A percentile compares a stretch with the other conserved stretches of the same genome.
These are phyloP conservation scores for Helicorthomorpha holstii DNA, from an alignment of 1,140 invertebrate species.

Conservation along the genomic window DNA sequence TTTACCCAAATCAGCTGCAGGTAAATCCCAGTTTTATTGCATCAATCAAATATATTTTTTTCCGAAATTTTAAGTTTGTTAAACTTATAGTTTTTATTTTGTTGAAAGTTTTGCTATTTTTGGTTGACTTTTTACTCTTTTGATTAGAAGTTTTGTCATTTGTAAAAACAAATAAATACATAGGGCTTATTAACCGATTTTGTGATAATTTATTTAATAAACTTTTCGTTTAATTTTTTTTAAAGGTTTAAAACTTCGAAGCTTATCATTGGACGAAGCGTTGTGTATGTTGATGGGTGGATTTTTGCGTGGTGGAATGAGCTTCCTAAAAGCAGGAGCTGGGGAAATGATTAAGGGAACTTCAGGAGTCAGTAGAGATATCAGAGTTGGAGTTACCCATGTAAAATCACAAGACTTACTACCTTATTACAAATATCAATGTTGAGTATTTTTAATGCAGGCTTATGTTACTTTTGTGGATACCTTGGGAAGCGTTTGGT, in stretches of 20 bases:
- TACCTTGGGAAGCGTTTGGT: conserved; percentile 79
- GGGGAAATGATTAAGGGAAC: conserved; percentile 92
- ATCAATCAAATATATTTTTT: background rate
- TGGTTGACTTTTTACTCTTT: too few relatives aligned
- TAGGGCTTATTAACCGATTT: too few relatives aligned
- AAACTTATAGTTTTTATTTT: too few relatives aligned
- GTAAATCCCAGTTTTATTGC: background rate
- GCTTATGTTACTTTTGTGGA: conserved; percentile 86
- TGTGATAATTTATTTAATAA: too few relatives aligned
- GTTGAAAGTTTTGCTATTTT: too few relatives aligned
- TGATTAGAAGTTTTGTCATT: too few relatives aligned
- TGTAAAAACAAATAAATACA: too few relatives aligned
- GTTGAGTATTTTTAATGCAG: conserved; percentile 29
- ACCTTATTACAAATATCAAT: background rate
- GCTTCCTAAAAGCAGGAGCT: conserved; percentile 76
- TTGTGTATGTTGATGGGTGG: conserved; percentile 82
- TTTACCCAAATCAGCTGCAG: conserved; percentile 13
- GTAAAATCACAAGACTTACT: conserved; percentile 34
- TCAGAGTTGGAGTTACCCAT: conserved; percentile 85
- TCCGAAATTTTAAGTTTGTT: background rate
- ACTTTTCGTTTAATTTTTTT: too few relatives aligned
- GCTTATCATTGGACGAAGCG: conserved; percentile 77
- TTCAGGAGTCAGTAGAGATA: conserved; percentile 79
- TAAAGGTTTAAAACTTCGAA: conserved; percentile 20
- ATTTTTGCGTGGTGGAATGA: conserved; percentile 81